Conservation (phyloP, 1,140 invertebrate species). For the Euschistus heros region DNA sequence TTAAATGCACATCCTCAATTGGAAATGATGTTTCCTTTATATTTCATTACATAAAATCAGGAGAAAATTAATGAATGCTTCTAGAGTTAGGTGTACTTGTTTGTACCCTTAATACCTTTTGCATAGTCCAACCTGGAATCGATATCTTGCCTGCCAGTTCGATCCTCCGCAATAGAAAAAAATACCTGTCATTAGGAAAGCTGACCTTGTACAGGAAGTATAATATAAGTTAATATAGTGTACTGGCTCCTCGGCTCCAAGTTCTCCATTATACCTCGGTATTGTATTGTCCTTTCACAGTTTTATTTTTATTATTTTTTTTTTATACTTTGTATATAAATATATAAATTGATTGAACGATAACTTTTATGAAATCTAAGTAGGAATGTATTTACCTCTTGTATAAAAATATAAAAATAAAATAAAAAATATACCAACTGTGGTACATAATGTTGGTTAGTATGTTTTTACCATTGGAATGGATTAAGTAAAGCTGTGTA, state of each 20-base stretch:
- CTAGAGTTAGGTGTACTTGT: background rate
- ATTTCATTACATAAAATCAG: too few relatives aligned
- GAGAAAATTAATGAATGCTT: too few relatives aligned
- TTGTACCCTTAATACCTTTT: background rate
- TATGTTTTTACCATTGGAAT: slow-evolving; percentile 7
- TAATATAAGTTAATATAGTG: too few relatives aligned
- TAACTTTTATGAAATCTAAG: slow-evolving; percentile 14
- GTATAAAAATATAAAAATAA: slow-evolving; percentile 2
- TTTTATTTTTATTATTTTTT: slow-evolving; percentile 4
- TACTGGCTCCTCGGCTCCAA: too few relatives aligned
- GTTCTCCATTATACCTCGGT: background rate
- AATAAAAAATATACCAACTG: background rate
- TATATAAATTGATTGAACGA: slow-evolving; percentile 7
- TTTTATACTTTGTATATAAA: slow-evolving; percentile 15
- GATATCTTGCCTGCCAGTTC: too few relatives aligned
- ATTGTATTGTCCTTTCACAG: slow-evolving; percentile 10
- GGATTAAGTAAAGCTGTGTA: slow-evolving; percentile 6
- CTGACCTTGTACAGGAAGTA: too few relatives aligned
- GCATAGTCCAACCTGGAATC: too few relatives aligned
- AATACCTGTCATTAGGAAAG: too few relatives aligned
- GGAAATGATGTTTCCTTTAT: too few relatives aligned
- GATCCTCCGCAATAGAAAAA: too few relatives aligned
- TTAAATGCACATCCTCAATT: too few relatives aligned
- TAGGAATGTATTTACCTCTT: slow-evolving; percentile 14
- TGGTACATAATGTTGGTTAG: background rate